Evolutionary conservation across 1,140 invertebrate species (phyloP), one percentile per base, ranked within the genome.

Genomic region (Hyposmocoma kahamanoa): DNA sequence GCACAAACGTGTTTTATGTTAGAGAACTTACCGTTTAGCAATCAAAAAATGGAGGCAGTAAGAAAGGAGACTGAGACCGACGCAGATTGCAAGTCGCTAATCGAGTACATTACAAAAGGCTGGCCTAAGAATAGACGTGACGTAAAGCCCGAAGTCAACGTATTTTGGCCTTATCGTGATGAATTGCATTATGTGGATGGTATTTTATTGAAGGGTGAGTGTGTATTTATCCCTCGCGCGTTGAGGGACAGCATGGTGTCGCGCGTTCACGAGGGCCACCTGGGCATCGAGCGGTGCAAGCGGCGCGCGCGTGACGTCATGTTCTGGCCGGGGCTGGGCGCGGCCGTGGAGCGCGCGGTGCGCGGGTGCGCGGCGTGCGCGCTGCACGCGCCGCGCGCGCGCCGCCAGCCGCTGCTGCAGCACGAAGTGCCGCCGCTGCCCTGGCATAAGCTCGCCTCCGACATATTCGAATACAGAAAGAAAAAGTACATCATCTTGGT

Each of bases 281-380:
- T 69, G 2, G 62, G 66, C 13, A 66, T 69, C 10, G 56, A 60
- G 13, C 28, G 69, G 60, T 68, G 53, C 19, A 77, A 77, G 56
- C 48, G 52, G 18, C 58, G 55, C 10, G 74, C 80, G 9, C 64
- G 47, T 42, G 56, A 77, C 4, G 50, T 73, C 22, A 53, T 83
- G 13, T 85, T 59, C 47, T 86, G 80, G 78, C 66, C 65, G 3
- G 47, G 62, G 0, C 74, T 87, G 59, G 56, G 59, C 20, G 50
- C 50, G 9, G 49, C 84, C 34, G 64, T 84, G 5, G 62, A 76
- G 32, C 49, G 55, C 17, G 9, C 50, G 5, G 59, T 80, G 11
- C 30, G 55, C 10, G 22, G 42, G 0, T 87, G 72, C 53, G 18
- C 30, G 0, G 21, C 45, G 47, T 60, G 56, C 18, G 48, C 56